These are phyloP conservation scores for Adineta ricciae DNA, from an alignment of 2,888 invertebrate species.

Conservation along the genomic window DNA sequence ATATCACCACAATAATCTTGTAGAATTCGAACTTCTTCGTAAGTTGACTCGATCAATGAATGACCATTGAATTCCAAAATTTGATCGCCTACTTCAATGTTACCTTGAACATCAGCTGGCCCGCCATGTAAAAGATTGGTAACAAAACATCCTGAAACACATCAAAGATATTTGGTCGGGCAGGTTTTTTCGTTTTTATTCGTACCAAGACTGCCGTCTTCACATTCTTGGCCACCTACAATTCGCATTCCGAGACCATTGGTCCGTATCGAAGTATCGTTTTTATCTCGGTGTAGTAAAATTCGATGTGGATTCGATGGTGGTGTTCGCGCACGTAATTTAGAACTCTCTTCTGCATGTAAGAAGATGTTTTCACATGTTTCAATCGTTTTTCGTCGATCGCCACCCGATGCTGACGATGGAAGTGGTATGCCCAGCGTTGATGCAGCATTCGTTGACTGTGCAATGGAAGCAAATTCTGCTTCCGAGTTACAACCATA, in stretches of 20 bases:
- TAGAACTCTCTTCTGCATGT: constrained; percentile 32
- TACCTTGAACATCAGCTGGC: constrained; percentile 67
- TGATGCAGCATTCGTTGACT: neutral
- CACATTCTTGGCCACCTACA: constrained; percentile 77
- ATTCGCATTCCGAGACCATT: constrained; percentile 87
- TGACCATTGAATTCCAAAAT: constrained; percentile 84
- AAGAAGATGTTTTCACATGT: constrained; percentile 34
- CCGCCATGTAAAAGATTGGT: constrained; percentile 54
- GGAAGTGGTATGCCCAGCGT: neutral
- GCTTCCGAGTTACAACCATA: neutral
- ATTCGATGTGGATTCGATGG: constrained; percentile 34
- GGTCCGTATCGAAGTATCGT: constrained; percentile 43
- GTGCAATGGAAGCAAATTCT: neutral
- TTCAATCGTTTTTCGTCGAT: constrained; percentile 33
- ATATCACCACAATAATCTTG: constrained; percentile 75
- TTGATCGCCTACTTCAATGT: constrained; percentile 61
- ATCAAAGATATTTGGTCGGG: neutral
- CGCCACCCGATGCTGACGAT: neutral
- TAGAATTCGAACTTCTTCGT: constrained; percentile 80
- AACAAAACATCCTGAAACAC: neutral
- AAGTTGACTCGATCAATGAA: constrained; percentile 75
- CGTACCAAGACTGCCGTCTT: constrained; percentile 65
- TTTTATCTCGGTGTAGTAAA: constrained; percentile 29
- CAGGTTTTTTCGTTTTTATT: constrained; percentile 53
- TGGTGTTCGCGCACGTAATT: constrained; percentile 32